These are phyloP conservation scores for Drosophila sproati DNA, from an alignment of 1,140 invertebrate genomes.

Conservation along the genomic window DNA sequence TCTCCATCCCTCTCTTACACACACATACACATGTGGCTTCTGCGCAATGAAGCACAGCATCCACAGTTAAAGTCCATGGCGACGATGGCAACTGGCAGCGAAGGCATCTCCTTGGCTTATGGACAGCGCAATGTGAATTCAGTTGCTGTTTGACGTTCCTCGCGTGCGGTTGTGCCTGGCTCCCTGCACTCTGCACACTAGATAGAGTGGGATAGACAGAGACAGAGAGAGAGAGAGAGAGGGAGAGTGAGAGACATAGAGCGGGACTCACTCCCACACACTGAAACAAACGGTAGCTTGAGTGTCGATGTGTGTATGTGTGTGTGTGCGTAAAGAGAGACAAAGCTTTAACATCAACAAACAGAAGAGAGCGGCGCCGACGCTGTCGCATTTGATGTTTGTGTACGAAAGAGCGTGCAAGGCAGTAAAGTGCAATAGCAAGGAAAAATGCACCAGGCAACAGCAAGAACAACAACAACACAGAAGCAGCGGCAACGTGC, in stretches of 20 bases:
- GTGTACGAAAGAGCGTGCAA: constrained; percentile 61
- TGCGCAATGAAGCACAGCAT: constrained; percentile 69
- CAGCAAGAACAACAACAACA: constrained; percentile 15
- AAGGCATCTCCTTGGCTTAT: constrained; percentile 47
- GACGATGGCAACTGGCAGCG: constrained; percentile 45
- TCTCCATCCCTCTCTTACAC: no score
- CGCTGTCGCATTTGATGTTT: constrained; percentile 49
- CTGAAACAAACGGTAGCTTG: constrained; percentile 11
- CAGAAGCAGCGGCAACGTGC: constrained; percentile 65
- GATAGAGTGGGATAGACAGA: background rate
- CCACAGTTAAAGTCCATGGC: constrained; percentile 42
- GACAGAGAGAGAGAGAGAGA: background rate
- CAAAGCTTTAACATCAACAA: background rate
- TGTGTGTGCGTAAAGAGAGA: constrained; percentile 36
- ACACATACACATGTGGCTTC: constrained; percentile 22
- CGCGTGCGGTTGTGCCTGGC: constrained; percentile 77
- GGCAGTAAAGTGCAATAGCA: constrained; percentile 62
- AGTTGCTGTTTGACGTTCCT: constrained; percentile 83
- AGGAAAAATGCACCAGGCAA: constrained; percentile 25
- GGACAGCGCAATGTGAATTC: constrained; percentile 76
- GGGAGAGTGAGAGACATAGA: constrained; percentile 9
- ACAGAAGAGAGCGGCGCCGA: constrained; percentile 50
- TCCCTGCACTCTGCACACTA: constrained; percentile 30
- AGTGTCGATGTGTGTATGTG: constrained; percentile 27
- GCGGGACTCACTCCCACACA: constrained; percentile 28